Evolutionary conservation across 2,888 invertebrate species (phyloP), one percentile per base, ranked within the genome.

Genomic region (Selenia dentaria): DNA sequence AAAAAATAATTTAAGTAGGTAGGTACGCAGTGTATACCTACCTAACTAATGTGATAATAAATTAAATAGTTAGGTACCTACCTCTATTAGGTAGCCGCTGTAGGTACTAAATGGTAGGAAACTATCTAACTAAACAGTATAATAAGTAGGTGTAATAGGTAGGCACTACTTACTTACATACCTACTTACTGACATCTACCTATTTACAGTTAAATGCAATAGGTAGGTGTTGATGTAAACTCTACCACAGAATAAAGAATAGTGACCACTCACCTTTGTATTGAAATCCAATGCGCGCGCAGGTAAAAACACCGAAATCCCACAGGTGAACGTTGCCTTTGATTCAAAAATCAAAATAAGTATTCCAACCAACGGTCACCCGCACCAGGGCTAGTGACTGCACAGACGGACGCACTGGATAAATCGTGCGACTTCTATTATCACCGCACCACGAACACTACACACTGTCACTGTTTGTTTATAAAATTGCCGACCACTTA

Each of bases 281-380:
- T 74, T 80, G 76, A 83, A 78, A 67, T 79, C 66, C 70, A 64
- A 71, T 90, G 89, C 89, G 89, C 89, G 90, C 89, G 89, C 89
- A 90, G 86, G 78, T 82, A 77, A 48, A 74, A 79, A 79, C 79
- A 79, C 79, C 78, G 70, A 79, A 86, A 83, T 88, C 82, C 87
- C 82, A 89, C 87, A 88, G 88, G 89, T 87, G 87, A 82, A 82
- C 81, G 81, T 79, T 83, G 77, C 67, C 71, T 72, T 73, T 61
- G 62, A 74, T 70, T 81, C 64, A 10, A 73, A 82, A 83, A 73
- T 74, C 64, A 74, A 75, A 69, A 59, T 57, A 75, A 69, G 59
- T 57, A 59, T 51, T 57, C 52, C 43, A 59, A 62, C 16, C 43
- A 59, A 62, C 57, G 54, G 62, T 59, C 66, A 58, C 65, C 56